A percentile compares a stretch with the other conserved stretches of the same genome.
Evolutionary conservation across 1,140 invertebrate species (phyloP).

Genomic region (Mercenaria mercenaria): DNA sequence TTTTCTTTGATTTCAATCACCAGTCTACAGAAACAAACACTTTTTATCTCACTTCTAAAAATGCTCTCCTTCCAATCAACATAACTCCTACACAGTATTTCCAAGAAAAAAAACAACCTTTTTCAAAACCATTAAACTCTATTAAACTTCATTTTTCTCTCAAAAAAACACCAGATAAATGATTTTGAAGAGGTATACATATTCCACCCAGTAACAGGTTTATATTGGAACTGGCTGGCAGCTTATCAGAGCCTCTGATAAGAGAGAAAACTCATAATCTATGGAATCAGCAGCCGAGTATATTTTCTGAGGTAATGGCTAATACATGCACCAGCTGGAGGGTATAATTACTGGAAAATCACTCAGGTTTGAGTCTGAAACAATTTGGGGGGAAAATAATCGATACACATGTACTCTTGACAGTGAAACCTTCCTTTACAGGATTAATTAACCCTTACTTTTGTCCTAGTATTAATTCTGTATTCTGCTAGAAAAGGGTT

Average conservation of each 20-base stretch:
- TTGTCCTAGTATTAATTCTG: too few species aligned
- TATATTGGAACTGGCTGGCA: conserved; percentile 7
- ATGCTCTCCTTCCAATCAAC: background rate
- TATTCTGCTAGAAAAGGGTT: too few species aligned
- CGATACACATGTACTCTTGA: too few species aligned
- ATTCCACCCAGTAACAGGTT: conserved; percentile 32
- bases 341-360: background rate
- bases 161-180: background rate
- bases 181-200: background rate
- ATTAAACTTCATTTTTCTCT: background rate
- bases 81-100: background rate
- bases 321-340: conserved; percentile 18
- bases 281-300: background rate
- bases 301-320: conserved; percentile 36
- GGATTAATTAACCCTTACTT: too few species aligned
- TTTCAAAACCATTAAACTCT: background rate
- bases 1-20: background rate
- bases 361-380: background rate
- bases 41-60: background rate
- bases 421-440: too few species aligned
- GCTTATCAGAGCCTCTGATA: conserved; percentile 13
- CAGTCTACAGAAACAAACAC: background rate
- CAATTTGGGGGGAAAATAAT: too few species aligned
- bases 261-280: background rate
- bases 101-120: background rate